Percentiles rank a stretch among this genome's conserved stretches.
Conservation (phyloP, 2,113 vertebrate genomes). For the Hemibagrus wyckioides region DNA sequence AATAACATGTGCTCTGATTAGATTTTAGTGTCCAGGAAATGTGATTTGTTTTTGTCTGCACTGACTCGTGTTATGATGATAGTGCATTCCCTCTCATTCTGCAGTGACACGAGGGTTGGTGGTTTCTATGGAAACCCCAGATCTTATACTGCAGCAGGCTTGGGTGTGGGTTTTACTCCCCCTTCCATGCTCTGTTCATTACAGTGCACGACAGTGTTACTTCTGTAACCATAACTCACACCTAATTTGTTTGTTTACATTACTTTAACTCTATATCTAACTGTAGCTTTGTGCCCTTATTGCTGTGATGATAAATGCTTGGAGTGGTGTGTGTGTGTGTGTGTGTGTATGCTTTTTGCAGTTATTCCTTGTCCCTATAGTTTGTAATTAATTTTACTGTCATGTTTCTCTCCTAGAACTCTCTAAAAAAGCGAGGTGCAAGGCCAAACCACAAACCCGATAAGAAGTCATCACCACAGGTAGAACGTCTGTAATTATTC, state of each 20-base stretch:
- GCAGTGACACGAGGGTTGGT: constrained; percentile 60
- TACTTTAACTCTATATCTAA: constrained; percentile 8
- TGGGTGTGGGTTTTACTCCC: constrained; percentile 18
- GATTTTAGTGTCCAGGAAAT: neutral
- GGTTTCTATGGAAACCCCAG: constrained; percentile 73
- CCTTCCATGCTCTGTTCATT: constrained; percentile 52
- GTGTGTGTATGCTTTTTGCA: neutral
- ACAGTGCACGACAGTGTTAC: constrained; percentile 39
- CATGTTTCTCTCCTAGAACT: constrained; percentile 76
- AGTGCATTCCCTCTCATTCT: constrained; percentile 30
- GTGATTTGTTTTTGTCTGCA: neutral
- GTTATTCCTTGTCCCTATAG: constrained; percentile 28
- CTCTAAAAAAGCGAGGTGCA: constrained; percentile 88
- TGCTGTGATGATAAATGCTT: constrained; percentile 37
- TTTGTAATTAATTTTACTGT: constrained; percentile 33
- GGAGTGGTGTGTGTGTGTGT: neutral
- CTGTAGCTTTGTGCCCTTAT: constrained; percentile 41
- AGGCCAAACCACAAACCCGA: constrained; percentile 88
- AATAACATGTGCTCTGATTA: neutral
- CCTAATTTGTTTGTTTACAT: constrained; percentile 18
- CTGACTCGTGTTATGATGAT: neutral
- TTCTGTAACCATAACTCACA: constrained; percentile 1
- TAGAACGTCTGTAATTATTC: neutral
- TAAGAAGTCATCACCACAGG: constrained; percentile 86
- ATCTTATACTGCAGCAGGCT: constrained; percentile 55